These are phyloP conservation scores for Poliocrania exsul DNA, from an alignment of 2,797 vertebrate genomes.

Conservation along the genomic window DNA sequence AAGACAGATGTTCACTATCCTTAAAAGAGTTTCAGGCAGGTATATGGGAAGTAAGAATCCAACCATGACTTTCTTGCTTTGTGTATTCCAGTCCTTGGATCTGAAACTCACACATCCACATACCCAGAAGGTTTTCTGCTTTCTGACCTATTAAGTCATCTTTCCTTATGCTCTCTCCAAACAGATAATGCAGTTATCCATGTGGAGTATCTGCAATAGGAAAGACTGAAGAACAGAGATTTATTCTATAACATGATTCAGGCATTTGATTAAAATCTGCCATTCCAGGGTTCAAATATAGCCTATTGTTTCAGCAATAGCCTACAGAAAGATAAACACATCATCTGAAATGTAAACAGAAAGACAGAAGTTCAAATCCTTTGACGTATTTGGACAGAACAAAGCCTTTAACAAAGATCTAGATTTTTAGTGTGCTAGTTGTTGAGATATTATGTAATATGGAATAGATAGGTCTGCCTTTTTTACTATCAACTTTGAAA, in stretches of 20 bases:
- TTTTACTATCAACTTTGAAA: not conserved
- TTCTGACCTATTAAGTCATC: not conserved
- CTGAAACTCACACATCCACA: not conserved
- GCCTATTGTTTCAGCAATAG: not conserved
- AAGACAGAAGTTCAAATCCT: not conserved
- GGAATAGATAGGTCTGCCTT: not conserved
- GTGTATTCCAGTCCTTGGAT: not conserved
- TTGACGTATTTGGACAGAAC: not conserved
- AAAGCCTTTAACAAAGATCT: not conserved
- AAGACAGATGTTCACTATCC: constrained; percentile 27
- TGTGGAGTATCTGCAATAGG: not conserved
- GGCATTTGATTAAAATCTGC: not conserved
- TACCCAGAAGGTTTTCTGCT: constrained; percentile 1
- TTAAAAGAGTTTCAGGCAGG: not conserved
- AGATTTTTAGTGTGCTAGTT: not conserved
- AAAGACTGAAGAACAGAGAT: not conserved
- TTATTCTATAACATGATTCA: not conserved
- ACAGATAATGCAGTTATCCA: not conserved
- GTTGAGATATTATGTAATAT: not conserved
- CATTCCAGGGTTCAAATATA: not conserved
- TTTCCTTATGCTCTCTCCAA: not conserved
- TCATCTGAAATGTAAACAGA: not conserved
- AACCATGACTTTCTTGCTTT: not conserved
- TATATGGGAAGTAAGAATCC: not conserved
- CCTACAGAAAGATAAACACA: not conserved